These are phyloP conservation scores for Campoletis sonorensis DNA, from an alignment of 1,140 invertebrate genomes.

Conservation along the genomic window DNA sequence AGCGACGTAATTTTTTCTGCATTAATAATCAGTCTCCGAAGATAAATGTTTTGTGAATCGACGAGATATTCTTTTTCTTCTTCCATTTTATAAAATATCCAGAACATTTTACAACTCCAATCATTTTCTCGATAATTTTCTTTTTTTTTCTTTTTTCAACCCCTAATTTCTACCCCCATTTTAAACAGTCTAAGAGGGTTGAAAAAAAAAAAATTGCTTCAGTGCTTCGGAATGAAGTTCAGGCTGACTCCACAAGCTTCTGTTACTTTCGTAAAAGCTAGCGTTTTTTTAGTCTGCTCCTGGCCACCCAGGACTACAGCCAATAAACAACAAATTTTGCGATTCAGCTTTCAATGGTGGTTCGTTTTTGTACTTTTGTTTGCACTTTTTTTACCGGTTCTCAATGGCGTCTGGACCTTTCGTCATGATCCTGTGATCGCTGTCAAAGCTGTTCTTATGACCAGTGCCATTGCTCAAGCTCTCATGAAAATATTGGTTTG, in stretches of 20 bases:
- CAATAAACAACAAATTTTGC: slow-evolving; percentile 36
- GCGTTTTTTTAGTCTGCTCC: slow-evolving; percentile 22
- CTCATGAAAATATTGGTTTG: slow-evolving; percentile 37
- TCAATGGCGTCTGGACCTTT: slow-evolving; percentile 23
- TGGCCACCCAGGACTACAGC: slow-evolving; percentile 48
- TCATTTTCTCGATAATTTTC: too few relatives aligned
- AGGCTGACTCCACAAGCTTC: slow-evolving; percentile 44
- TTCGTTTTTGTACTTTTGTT: slow-evolving; percentile 24
- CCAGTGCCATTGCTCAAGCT: slow-evolving; percentile 42
- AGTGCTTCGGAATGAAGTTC: slow-evolving; percentile 26
- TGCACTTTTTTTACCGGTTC: slow-evolving; percentile 37
- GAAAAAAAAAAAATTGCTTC: neutral
- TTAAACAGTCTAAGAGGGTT: too few relatives aligned
- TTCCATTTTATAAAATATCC: neutral
- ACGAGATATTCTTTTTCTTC: neutral
- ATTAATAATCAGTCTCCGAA: neutral
- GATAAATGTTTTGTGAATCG: neutral
- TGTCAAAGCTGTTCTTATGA: slow-evolving; percentile 47
- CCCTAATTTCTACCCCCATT: too few relatives aligned
- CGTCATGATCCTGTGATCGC: slow-evolving; percentile 30
- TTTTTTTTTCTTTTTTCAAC: neutral
- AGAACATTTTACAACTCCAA: neutral
- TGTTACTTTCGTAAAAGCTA: slow-evolving; percentile 45
- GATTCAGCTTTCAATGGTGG: slow-evolving; percentile 46
- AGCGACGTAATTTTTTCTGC: neutral